A percentile compares a stretch with the other conserved stretches of the same genome.
Conservation (phyloP, 2,113 vertebrate species). For the Spea bombifrons region DNA sequence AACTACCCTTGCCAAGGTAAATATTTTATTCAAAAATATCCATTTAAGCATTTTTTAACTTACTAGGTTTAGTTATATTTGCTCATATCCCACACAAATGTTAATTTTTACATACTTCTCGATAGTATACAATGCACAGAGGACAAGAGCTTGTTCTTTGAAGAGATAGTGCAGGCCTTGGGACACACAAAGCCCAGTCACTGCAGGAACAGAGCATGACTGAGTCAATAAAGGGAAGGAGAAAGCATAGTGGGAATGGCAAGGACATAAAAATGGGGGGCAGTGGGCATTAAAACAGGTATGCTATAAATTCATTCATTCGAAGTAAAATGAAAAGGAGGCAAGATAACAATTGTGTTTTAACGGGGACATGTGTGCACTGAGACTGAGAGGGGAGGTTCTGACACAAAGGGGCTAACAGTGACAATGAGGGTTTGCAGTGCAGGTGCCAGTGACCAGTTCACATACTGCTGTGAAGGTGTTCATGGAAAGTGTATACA, state of each 20-base stretch:
- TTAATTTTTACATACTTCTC: neutral
- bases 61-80: no score
- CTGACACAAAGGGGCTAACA: neutral
- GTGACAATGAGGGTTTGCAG: slow-evolving; percentile 3
- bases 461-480: no score
- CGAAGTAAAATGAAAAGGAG: no score
- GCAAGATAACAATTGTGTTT: no score
- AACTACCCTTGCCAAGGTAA: no score
- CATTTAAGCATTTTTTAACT: no score
- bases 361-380: neutral
- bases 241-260: neutral
- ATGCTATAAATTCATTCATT: no score
- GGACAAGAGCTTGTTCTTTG: neutral
- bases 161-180: neutral
- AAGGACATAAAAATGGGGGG: neutral
- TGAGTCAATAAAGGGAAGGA: neutral
- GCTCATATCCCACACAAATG: no score
- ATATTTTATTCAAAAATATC: no score
- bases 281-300: no score
- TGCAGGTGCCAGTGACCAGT: neutral
- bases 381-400: neutral
- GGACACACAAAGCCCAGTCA: neutral
- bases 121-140: neutral
- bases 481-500: no score
- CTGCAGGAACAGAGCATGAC: neutral